Evolutionary conservation across 2,797 vertebrate species (phyloP), one percentile per base, ranked within the genome.

Genomic region (Sandelia bainsii): DNA sequence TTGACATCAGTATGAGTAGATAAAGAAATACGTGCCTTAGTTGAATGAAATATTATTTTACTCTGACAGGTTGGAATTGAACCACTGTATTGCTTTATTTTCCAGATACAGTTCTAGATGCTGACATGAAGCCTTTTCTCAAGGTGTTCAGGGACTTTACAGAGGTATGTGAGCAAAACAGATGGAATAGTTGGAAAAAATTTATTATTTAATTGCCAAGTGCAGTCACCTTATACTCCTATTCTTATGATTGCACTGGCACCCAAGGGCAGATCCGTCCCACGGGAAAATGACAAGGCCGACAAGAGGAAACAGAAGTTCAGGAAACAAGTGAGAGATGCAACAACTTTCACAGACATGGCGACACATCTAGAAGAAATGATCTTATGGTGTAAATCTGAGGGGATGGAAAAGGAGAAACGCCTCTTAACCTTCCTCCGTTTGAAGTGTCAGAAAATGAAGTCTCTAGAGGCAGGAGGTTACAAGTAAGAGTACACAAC

Each of bases 361-460:
- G 49, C 53, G 1, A 34, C 46, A 1, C 72, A 25, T 27, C 74
- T 95, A 0, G 73, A 91, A 32, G 73, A 92, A 67, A 86, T 91
- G 61, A 86, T 93, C 37, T 8, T 10, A 0, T 93, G 93, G 92
- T 95, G 91, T 75, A 71, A 60, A 64, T 80, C 80, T 6, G 80
- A 77, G 49, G 88, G 65, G 67, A 77, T 86, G 72, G 22, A 34
- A 5, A 86, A 75, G 58, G 87, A 91, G 23, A 90, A 59, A 46
- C 25, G 73, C 5, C 67, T 74, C 14, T 75, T 95, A 42, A 77
- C 51, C n/a, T 91, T 91, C 79, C 72, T 93, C 62, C 73, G 17
- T 16, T 77, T 95, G 16, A 93, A 87, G 81, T 94, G 92, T 53
- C 63, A 66, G 7, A 86, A 81, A 75, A 83, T 94, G 87, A 91